Evolutionary conservation across 64 coral and sea anemone genomes (phyloP).

Genomic region (Porites lutea): DNA sequence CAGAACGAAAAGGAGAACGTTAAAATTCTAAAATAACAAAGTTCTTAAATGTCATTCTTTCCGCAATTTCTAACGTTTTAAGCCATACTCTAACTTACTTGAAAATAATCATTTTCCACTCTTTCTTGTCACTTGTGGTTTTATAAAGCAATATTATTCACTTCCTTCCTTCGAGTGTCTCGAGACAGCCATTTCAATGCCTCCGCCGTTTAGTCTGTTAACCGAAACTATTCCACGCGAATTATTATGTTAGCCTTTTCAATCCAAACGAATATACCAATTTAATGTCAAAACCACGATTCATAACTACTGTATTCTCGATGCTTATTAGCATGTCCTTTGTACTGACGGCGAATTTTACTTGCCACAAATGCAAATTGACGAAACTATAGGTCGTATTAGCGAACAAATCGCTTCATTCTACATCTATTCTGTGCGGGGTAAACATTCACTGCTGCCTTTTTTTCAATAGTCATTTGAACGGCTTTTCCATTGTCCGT

Average conservation of each 20-base stretch:
- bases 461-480: constrained; percentile 44
- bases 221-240: neutral
- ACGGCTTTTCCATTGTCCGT: constrained; percentile 44
- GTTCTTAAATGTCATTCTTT: neutral
- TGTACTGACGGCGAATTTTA: constrained; percentile 39
- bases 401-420: constrained; percentile 35
- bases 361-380: constrained; percentile 62
- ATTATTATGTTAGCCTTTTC: neutral
- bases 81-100: constrained; percentile 32
- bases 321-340: constrained; percentile 36
- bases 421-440: constrained; percentile 24
- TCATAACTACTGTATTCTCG: neutral
- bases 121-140: neutral
- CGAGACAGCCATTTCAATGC: neutral
- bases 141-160: neutral
- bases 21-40: neutral
- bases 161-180: constrained; percentile 5
- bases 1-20: neutral
- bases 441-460: constrained; percentile 39
- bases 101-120: constrained; percentile 38
- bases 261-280: neutral
- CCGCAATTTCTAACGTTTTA: neutral
- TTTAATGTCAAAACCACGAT: constrained; percentile 24
- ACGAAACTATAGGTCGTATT: constrained; percentile 50
- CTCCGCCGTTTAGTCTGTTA: neutral